Base-by-base conservation (phyloP, 2,888 invertebrate species). In the Ditula angustiorana region DNA sequence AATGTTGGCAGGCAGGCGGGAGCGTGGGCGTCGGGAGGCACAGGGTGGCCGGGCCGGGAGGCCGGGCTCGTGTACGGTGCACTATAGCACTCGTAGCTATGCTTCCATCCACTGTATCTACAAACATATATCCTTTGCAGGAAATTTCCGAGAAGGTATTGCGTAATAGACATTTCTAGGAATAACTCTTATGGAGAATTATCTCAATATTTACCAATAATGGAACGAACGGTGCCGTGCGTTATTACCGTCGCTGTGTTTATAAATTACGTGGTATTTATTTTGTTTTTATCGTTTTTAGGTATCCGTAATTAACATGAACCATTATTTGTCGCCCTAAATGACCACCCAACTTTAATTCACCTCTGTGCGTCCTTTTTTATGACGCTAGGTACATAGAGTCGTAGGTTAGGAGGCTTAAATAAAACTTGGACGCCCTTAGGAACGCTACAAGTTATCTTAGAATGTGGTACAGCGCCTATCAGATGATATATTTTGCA, bases 81-180 rank as follows among this genome's bases (percentile, higher is more conserved):
- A 64, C 53, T 59, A 64, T 64, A 64, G 52, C 59, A 53, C 35
- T 33, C 24, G 52, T 59, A 64, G 64, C 64, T 64, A 64, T 64
- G 63, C 35, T 28, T 46, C 35, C 23, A 35, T 33, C 44, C 26
- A 16, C 35, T 28, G 13, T 57, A 57, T 46, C 41, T 37, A 63
- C 64, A 35, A 59, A 53, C 53, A 47, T 26, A 57, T 46, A 58
- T 63, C 57, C 52, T 58, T 30, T 44, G 37, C 26, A n/a, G 63
- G 19, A 63, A 63, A 24, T 23, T 56, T 57, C 62, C 30, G 5
- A 30, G 50, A 33, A 11, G 50, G 50, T 53, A 50, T 50, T 50
- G 57, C 62, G 62, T 44, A 44, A 50, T 63, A 44, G 21, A 13
- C 19, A 50, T 50, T 35, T 57, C 56, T 53, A 11, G 53, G 30